Evolutionary conservation across 2,888 invertebrate genomes (phyloP), one percentile per base, ranked within the genome.

Genomic region (Cephus rjabovi): DNA sequence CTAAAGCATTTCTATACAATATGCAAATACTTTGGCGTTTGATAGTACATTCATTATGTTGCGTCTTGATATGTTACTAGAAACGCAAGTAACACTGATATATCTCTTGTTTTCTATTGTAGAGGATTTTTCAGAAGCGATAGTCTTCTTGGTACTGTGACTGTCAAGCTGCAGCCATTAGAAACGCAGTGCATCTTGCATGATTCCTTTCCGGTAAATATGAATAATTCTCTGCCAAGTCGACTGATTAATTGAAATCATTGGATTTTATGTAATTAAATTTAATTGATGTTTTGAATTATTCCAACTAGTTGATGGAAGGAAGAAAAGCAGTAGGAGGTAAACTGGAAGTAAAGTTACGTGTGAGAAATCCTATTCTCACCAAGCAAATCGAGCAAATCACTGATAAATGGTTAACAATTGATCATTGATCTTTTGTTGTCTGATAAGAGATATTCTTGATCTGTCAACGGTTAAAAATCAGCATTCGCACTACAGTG

Each of bases 101-200:
- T 23, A 23, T 23, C 9, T 56, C 56, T 23, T 56, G 9, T 56
- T 23, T 56, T 23, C 23, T 23, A 56, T 56, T 97, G 93, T 95
- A 98, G 98, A 92, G 98, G 99, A 86, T 98, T 99, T 93, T 95
- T 99, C 91, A 95, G 97, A 83, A 95, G 96, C 87, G 99, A 99
- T 92, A 93, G 95, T 76, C 92, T 97, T 75, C 93, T 99, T 78
- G 99, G 99, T 35, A 94, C 96, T 4, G 96, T 94, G 23, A 94
- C 93, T 81, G 95, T 98, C 23, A 98, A 98, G 90, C 92, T 99
- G 82, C 96, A 96, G 85, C 96, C 96, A n/a, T 92, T 99, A 80
- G 98, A 99, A 93, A 96, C 95, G 0, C 95, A 95, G 80, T 97
- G 98, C 90, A 96, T 96, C 68, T 91, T 98, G 78, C 99, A 99